Evolutionary conservation across 2,888 invertebrate species (phyloP).

Genomic region (Cyclophora punctaria): DNA sequence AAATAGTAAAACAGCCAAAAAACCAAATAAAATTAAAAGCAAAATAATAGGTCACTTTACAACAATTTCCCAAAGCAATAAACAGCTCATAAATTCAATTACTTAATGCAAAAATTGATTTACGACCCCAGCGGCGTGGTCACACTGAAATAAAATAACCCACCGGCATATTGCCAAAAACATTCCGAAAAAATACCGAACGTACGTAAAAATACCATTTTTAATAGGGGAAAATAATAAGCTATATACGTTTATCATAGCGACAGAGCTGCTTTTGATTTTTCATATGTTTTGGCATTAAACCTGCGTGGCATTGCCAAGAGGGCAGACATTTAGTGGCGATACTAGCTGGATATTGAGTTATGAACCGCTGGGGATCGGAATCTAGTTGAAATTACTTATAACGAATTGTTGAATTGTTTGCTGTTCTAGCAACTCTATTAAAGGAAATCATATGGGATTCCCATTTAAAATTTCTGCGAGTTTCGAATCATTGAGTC

Average conservation of each 20-base stretch:
- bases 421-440: too few relatives aligned
- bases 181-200: conserved; percentile 33
- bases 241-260: conserved; percentile 51
- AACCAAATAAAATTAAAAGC: conserved; percentile 22
- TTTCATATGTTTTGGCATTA: conserved; percentile 61
- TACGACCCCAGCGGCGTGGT: conserved; percentile 36
- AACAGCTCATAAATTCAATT: conserved; percentile 70
- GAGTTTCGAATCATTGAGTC: too few relatives aligned
- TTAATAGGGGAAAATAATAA: conserved; percentile 71
- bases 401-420: too few relatives aligned
- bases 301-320: conserved; percentile 47
- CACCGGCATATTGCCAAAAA: conserved; percentile 61
- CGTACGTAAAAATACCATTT: conserved; percentile 45
- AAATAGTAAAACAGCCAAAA: conserved; percentile 1
- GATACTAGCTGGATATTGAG: conserved; percentile 29
- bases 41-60: conserved; percentile 57
- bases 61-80: conserved; percentile 63
- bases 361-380: conserved; percentile 16
- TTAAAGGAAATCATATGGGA: too few relatives aligned
- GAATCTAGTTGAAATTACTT: neutral
- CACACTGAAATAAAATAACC: conserved; percentile 54
- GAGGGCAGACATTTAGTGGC: conserved; percentile 42
- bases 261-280: conserved; percentile 51
- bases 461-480: too few relatives aligned
- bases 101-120: conserved; percentile 71